Conservation (phyloP, 92 coral and sea anemone genomes). For the Pocillopora grandis region DNA sequence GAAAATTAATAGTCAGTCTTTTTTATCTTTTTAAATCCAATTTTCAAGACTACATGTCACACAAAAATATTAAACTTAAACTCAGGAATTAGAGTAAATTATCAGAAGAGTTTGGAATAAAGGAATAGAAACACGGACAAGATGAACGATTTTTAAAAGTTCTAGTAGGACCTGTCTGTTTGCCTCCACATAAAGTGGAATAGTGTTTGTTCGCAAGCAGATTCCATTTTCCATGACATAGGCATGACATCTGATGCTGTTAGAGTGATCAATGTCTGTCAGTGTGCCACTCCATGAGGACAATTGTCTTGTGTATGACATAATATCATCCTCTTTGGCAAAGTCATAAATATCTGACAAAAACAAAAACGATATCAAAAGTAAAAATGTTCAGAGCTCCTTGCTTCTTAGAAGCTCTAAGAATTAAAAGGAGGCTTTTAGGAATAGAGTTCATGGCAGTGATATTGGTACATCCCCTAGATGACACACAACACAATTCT, state of each 20-base stretch:
- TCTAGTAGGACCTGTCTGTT: conserved; percentile 74
- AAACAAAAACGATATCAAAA: background rate
- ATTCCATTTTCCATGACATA: conserved; percentile 78
- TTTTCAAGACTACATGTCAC: too few species aligned
- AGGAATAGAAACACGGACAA: too few species aligned
- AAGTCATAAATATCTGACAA: conserved; percentile 78
- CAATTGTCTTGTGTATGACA: conserved; percentile 60
- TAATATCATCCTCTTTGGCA: conserved; percentile 78
- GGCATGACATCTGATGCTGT: conserved; percentile 80
- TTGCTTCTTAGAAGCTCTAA: background rate
- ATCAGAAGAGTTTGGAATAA: too few species aligned
- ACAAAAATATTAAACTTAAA: too few species aligned
- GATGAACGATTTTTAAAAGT: background rate
- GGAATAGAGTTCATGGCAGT: too few species aligned
- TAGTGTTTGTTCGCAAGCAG: conserved; percentile 83
- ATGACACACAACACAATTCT: too few species aligned
- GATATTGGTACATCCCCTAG: too few species aligned
- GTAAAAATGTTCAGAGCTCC: too few species aligned
- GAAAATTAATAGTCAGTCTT: too few species aligned
- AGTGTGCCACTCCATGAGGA: conserved; percentile 82
- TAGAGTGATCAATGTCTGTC: conserved; percentile 61
- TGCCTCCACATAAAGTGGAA: conserved; percentile 91
- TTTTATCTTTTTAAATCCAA: too few species aligned
- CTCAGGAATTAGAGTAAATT: too few species aligned
- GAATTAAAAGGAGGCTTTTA: background rate